Conservation (phyloP, 2,888 invertebrate species). For the Conistra vaccinii region DNA sequence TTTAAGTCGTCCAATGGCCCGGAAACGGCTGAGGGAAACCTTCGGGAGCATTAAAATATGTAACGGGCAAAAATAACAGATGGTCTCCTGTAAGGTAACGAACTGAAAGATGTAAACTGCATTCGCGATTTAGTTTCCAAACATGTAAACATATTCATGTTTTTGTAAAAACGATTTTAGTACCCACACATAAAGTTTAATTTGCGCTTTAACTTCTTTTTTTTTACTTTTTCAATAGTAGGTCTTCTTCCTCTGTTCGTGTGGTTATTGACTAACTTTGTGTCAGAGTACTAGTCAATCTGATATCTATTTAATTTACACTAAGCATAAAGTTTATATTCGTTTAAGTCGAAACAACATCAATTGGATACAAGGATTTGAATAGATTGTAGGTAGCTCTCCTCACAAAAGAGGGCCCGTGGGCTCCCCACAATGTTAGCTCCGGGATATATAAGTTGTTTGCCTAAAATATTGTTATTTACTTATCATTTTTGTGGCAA, state of each 20-base stretch:
- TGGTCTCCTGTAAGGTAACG: constrained; percentile 83
- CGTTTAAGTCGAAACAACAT: not conserved
- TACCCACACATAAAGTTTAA: not conserved
- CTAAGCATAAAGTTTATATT: not conserved
- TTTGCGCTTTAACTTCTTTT: not conserved
- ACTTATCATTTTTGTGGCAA: constrained; percentile 87
- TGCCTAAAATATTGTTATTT: constrained; percentile 89
- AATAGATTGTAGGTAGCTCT: constrained; percentile 71
- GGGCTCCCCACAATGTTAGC: constrained; percentile 81
- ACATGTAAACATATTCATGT: not conserved
- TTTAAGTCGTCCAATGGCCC: constrained; percentile 84
- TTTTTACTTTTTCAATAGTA: not conserved
- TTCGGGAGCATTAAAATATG: constrained; percentile 88
- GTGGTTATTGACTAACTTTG: no score
- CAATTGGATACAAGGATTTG: constrained; percentile 1
- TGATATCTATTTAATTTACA: constrained; percentile 6
- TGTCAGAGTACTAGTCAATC: not conserved
- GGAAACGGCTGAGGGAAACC: constrained; percentile 81
- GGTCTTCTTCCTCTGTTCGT: no score
- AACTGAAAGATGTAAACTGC: constrained; percentile 78
- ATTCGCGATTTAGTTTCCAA: not conserved
- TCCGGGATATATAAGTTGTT: constrained; percentile 87
- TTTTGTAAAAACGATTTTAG: not conserved
- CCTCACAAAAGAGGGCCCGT: constrained; percentile 70
- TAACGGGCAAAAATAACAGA: constrained; percentile 89